Evolutionary conservation across 2,113 vertebrate genomes (phyloP).

Genomic region (Pteronura brasiliensis): DNA sequence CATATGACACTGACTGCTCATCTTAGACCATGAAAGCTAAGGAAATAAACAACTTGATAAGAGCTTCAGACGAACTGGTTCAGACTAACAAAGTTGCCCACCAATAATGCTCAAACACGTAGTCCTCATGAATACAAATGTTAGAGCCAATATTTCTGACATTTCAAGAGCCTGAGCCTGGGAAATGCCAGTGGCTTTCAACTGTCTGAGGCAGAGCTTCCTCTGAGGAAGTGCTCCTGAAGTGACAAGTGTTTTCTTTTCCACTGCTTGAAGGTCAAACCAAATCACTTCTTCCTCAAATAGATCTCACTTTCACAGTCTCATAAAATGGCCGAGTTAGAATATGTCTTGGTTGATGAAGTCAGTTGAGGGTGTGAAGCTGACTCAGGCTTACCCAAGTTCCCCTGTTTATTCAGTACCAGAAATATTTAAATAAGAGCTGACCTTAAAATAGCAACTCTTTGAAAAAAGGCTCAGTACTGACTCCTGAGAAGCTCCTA

Average conservation of each 20-base stretch:
- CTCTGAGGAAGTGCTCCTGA: slow-evolving; percentile 51
- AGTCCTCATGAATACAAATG: neutral
- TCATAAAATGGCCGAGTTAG: slow-evolving; percentile 76
- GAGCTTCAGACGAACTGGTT: neutral
- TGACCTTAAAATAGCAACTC: slow-evolving; percentile 76
- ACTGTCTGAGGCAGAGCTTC: slow-evolving; percentile 30
- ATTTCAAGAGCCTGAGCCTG: slow-evolving; percentile 25
- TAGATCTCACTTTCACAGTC: slow-evolving; percentile 54
- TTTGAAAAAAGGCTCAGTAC: slow-evolving; percentile 60
- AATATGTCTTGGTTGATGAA: slow-evolving; percentile 77
- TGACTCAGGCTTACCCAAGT: slow-evolving; percentile 81
- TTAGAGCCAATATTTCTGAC: slow-evolving; percentile 33
- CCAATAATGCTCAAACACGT: neutral
- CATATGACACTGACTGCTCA: neutral
- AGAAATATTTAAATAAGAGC: slow-evolving; percentile 80
- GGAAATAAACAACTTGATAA: neutral
- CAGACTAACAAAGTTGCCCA: neutral
- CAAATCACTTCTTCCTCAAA: slow-evolving; percentile 60
- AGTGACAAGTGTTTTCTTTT: slow-evolving; percentile 43
- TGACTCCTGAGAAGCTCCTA: slow-evolving; percentile 29
- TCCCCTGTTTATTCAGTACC: slow-evolving; percentile 79
- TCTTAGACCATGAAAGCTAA: neutral
- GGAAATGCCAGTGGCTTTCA: neutral
- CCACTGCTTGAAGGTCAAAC: slow-evolving; percentile 48
- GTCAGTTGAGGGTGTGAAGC: slow-evolving; percentile 68